Evolutionary conservation across 1,140 invertebrate species (phyloP), one percentile per base, ranked within the genome.

Genomic region (Metopolophium dirhodum): DNA sequence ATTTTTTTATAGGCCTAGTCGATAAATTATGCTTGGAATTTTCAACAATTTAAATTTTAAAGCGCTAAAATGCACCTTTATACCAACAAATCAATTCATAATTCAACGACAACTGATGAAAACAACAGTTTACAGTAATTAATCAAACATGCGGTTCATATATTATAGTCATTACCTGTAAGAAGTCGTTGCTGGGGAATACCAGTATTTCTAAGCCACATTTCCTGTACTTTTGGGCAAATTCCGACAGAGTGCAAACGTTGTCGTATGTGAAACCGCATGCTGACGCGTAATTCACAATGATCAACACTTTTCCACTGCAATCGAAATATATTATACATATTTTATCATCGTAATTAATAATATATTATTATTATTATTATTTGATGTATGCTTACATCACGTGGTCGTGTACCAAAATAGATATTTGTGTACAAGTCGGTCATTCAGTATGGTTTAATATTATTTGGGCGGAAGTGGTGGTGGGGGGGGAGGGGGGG

Each of bases 121-220:
- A 77, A n/a, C 57, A 30, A 77, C n/a, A 77, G 18, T n/a, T n/a
- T 77, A 77, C n/a, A n/a, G 18, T 77, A 77, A 77, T 86, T n/a
- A 47, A 47, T 86, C 14, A 7, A 45, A 47, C 49, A 2, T 23
- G n/a, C 2, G 2, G 6, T 18, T 61, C 51, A 54, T 54, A 54
- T 77, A 77, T n/a, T 77, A 77, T n/a, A 77, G 14, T 77, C 47
- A 8, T 49, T 90, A 90, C 88, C 88, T 90, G 7, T 0, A 22
- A 20, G 30, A 91, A 91, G 45, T 49, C n/a, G 20, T 91, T 91
- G 45, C 54, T 68, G 6, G 90, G 90, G 30, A 91, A 68, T 26
- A 91, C 18, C 18, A 91, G 26, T 47, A 68, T 47, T 7, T 4
- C 8, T 18, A 91, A 30, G 30, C 61, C 61, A 1, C 1, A 0